Percentiles rank a stretch among this genome's conserved stretches.
phyloP scores from a whole-genome alignment of 2,797 vertebrate species.

The Lates japonicus region DNA sequence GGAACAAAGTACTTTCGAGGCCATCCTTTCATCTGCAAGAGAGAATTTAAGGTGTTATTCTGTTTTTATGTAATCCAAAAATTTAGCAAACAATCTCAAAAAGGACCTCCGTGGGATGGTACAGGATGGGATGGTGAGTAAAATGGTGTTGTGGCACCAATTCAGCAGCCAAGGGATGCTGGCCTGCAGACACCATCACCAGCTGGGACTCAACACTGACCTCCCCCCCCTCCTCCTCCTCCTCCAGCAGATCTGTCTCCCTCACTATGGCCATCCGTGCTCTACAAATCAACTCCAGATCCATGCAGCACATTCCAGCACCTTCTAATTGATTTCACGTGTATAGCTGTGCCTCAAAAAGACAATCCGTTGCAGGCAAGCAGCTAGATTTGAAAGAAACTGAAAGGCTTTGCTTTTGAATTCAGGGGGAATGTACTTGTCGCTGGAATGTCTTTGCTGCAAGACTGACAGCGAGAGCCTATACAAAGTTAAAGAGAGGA shows the following conservation, averaged over 20 bases:
- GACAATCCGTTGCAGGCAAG: conserved; percentile 67
- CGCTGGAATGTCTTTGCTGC: conserved; percentile 12
- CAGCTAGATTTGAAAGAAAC: conserved; percentile 47
- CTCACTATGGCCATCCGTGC: conserved; percentile 70
- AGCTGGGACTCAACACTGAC: conserved; percentile 77
- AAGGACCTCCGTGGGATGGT: conserved; percentile 33
- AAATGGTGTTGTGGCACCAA: conserved; percentile 59
- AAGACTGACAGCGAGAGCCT: background rate
- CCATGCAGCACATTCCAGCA: conserved; percentile 85
- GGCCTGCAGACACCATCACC: conserved; percentile 71
- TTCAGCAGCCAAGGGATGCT: conserved; percentile 64
- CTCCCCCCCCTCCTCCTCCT: conserved; percentile 22
- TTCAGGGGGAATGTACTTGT: conserved; percentile 27
- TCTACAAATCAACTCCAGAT: conserved; percentile 85
- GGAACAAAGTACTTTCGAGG: conserved; percentile 24
- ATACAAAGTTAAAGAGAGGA: conserved; percentile 12
- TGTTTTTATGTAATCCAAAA: conserved; percentile 40
- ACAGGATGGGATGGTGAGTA: conserved; percentile 46
- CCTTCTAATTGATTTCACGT: conserved; percentile 88
- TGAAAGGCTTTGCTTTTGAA: conserved; percentile 47
- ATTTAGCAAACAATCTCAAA: conserved; percentile 23
- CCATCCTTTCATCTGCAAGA: conserved; percentile 18
- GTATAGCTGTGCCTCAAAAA: conserved; percentile 69
- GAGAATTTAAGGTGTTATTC: background rate
- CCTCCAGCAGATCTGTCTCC: conserved; percentile 50